Conservation (phyloP, 2,888 invertebrate species). For the Drosophila aldrichi region DNA sequence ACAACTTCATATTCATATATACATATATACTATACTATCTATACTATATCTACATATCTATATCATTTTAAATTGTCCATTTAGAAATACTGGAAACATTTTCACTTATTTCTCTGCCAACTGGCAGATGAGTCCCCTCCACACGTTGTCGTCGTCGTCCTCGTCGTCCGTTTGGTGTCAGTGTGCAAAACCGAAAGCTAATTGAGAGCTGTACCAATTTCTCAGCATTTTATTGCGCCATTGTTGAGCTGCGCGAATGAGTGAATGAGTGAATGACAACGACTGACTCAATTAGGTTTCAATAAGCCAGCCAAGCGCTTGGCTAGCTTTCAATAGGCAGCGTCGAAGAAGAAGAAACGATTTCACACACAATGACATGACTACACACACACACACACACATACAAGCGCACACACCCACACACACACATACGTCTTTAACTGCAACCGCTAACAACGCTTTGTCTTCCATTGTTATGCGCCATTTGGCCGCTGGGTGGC, state of each 20-base stretch:
- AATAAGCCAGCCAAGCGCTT: constrained; percentile 53
- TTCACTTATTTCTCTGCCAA: not conserved
- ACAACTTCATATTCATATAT: too few species aligned
- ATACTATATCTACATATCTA: not conserved
- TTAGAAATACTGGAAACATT: not conserved
- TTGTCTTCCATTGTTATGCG: constrained; percentile 39
- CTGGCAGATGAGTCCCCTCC: not conserved
- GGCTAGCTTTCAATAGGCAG: constrained; percentile 39
- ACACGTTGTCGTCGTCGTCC: not conserved
- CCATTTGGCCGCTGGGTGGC: constrained; percentile 34
- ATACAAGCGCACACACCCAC: not conserved
- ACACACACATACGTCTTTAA: not conserved
- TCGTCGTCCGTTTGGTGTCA: not conserved
- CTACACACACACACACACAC: not conserved
- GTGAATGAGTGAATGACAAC: constrained; percentile 20
- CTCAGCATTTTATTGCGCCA: constrained; percentile 19
- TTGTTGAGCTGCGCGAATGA: constrained; percentile 19
- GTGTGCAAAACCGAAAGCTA: constrained; percentile 2
- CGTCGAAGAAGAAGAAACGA: constrained; percentile 55
- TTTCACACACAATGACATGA: constrained; percentile 44
- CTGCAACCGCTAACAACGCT: constrained; percentile 57
- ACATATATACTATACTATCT: not conserved
- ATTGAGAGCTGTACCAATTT: constrained; percentile 10
- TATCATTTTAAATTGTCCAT: not conserved
- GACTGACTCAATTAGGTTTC: constrained; percentile 67